Conservation (phyloP, 2,797 vertebrate genomes). For the Mycteria americana region DNA sequence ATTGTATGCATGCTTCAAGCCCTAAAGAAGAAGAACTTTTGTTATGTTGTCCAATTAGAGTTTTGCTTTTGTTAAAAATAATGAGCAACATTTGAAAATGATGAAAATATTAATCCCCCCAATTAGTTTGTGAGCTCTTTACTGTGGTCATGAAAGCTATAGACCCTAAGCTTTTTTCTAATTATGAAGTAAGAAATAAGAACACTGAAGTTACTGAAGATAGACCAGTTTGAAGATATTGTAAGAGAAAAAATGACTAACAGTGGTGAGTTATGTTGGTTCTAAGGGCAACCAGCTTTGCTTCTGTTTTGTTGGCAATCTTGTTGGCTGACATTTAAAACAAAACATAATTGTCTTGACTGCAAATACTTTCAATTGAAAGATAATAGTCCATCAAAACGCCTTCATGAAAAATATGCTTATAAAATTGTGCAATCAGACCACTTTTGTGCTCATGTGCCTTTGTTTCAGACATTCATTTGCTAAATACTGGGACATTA, state of each 20-base stretch:
- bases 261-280: neutral
- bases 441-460: neutral
- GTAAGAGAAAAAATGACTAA: neutral
- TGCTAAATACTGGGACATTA: neutral
- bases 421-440: neutral
- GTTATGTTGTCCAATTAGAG: neutral
- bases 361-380: neutral
- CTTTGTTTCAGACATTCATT: neutral
- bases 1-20: neutral
- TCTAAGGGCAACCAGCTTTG: conserved; percentile 12
- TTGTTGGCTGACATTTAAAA: conserved; percentile 15
- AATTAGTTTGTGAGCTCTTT: neutral
- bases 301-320: conserved; percentile 9
- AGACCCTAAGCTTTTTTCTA: neutral
- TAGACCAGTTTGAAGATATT: neutral
- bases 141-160: neutral
- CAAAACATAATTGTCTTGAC: neutral
- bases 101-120: neutral
- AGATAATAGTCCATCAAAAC: neutral
- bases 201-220: neutral
- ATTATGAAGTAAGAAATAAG: neutral
- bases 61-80: neutral
- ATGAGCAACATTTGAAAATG: neutral
- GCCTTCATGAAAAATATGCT: neutral
- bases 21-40: neutral